Percentiles rank a stretch among this genome's conserved stretches.
These are phyloP conservation scores for Cassiopea xamachana DNA, from an alignment of 30 jellyfish, hydroid and myxozoan species.

Conservation along the genomic window DNA sequence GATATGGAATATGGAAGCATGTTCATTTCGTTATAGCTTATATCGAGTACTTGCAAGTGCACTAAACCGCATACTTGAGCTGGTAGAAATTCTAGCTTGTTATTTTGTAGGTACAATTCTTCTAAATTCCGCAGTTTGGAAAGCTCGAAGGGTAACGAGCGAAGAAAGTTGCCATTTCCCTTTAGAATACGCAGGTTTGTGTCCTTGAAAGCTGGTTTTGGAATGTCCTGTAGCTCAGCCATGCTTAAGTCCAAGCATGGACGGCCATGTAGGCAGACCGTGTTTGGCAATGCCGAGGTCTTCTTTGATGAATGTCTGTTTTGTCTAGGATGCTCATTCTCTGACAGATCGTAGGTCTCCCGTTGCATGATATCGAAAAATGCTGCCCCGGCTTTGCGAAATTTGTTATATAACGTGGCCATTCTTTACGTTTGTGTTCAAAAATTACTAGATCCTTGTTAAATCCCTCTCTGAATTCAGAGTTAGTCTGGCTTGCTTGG, in stretches of 20 bases:
- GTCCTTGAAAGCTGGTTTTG: conserved; percentile 42
- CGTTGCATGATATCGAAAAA: conserved; percentile 60
- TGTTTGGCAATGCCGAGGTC: conserved; percentile 36
- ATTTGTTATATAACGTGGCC: conserved; percentile 46
- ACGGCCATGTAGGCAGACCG: conserved; percentile 50
- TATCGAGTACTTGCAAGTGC: conserved; percentile 54
- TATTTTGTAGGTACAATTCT: conserved; percentile 66
- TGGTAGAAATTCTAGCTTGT: conserved; percentile 66
- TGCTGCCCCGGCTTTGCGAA: conserved; percentile 67
- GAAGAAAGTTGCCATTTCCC: conserved; percentile 54
- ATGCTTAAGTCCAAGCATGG: conserved; percentile 62
- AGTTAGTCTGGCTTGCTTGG: neutral
- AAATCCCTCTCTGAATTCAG: too few species aligned
- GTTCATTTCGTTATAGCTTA: conserved; percentile 58
- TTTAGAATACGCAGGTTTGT: conserved; percentile 37
- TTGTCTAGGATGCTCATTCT: conserved; percentile 4
- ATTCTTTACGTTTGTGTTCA: neutral
- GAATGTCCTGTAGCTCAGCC: conserved; percentile 40
- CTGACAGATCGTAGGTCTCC: conserved; percentile 46
- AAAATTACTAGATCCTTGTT: neutral
- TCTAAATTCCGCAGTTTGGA: conserved; percentile 49
- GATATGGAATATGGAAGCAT: conserved; percentile 65
- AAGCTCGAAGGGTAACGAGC: conserved; percentile 55
- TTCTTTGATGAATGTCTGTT: conserved; percentile 17
- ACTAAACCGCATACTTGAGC: conserved; percentile 72